These are phyloP conservation scores for Carabus problematicus DNA, from an alignment of 2,888 invertebrate genomes.

Conservation along the genomic window DNA sequence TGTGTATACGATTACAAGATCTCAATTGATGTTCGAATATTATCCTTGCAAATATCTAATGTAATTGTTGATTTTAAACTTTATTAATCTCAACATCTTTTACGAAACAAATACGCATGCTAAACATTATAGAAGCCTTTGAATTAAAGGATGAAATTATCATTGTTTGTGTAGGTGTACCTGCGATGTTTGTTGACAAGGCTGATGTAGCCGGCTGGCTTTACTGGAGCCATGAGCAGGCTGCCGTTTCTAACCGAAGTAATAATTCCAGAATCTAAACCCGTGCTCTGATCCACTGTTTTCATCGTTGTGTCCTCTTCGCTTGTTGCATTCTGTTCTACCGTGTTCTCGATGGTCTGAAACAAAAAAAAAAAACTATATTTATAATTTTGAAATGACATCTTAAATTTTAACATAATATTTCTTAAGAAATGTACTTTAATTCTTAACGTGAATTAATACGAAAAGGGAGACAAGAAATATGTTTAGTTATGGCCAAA, in stretches of 20 bases:
- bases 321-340: constrained; percentile 17
- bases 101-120: not conserved
- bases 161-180: constrained; percentile 2
- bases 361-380: not conserved
- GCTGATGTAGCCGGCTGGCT: constrained; percentile 36
- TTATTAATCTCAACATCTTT: not conserved
- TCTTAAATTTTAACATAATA: no score
- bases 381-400: no score
- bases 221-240: constrained; percentile 12
- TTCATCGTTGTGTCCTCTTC: constrained; percentile 12
- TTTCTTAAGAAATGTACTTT: no score
- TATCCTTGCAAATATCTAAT: not conserved
- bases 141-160: not conserved
- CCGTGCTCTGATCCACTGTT: constrained; percentile 18
- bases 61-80: not conserved
- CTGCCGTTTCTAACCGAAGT: not conserved
- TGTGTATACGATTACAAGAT: not conserved
- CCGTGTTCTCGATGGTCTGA: not conserved
- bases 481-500: not conserved
- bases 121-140: not conserved
- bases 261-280: constrained; percentile 1
- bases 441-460: not conserved
- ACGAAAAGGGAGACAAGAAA: not conserved
- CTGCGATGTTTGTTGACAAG: constrained; percentile 39
- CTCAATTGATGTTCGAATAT: not conserved